Evolutionary conservation across 2,888 invertebrate genomes (phyloP), one percentile per base, ranked within the genome.

Genomic region (Tenthredo notha): DNA sequence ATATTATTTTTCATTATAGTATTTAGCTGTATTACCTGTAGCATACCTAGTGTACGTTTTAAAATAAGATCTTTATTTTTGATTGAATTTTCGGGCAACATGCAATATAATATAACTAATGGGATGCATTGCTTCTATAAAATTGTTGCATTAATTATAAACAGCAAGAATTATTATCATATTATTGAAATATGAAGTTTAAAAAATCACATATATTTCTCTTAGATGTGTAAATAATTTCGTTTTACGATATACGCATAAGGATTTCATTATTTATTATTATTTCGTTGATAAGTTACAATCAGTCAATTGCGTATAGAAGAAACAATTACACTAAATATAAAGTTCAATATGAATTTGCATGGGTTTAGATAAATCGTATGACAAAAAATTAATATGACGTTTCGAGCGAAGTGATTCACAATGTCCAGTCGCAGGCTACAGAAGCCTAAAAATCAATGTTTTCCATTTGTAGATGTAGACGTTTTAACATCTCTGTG

Each of bases 381-480:
- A n/a, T 77, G 18, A 0, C 29, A 29, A 29, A 50, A 21, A 33
- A 67, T 47, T 12, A 58, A 50, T 7, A 18, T 40, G 10, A 40
- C 25, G 5, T 61, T 61, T 40, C n/a, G n/a, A 82, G 84, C 29
- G 84, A 87, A 84, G 78, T 82, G 85, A 86, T 85, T 90, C 88
- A 85, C 89, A 89, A 91, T 90, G 89, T 90, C 90, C 90, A 90
- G 91, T 88, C 88, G 87, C 87, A 87, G 87, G 88, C 87, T 88
- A 86, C 89, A 72, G 88, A 88, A 86, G 88, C 88, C 89, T 88
- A 89, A 87, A 88, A 92, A 92, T 92, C 91, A 90, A 91, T 91
- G 91, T 92, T 92, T 92, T 92, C 91, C 91, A 92, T 92, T 91
- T 86, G 90, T 92, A 92, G 91, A 85, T 88, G 86, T 91, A 91